Percentiles rank a stretch among this genome's conserved stretches.
phyloP scores from a whole-genome alignment of 2,888 invertebrate genomes.

The Orthosia gothica region DNA sequence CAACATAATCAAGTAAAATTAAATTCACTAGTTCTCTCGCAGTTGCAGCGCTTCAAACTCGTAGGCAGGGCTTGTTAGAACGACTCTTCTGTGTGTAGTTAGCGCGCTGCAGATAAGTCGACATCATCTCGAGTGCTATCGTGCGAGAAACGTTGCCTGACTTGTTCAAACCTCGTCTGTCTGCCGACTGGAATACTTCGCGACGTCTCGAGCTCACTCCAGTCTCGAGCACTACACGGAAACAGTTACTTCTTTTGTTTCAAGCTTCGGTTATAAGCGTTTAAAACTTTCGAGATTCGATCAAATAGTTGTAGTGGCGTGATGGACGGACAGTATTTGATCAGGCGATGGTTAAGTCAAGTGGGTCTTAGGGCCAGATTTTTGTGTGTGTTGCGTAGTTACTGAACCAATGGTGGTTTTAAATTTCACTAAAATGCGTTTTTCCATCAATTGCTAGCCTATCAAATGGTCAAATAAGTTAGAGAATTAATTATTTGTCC shows the following conservation, averaged over 20 bases:
- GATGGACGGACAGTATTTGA: neutral
- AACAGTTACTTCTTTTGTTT: conserved; percentile 68
- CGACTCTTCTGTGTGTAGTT: conserved; percentile 66
- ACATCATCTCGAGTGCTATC: conserved; percentile 72
- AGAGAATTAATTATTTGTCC: no score
- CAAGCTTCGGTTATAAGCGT: conserved; percentile 65
- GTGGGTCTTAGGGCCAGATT: neutral
- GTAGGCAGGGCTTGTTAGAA: conserved; percentile 55
- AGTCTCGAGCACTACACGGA: conserved; percentile 59
- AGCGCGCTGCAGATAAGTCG: conserved; percentile 72
- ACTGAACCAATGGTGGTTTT: no score
- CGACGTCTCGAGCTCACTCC: conserved; percentile 64
- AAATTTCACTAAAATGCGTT: no score
- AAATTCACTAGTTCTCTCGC: conserved; percentile 50
- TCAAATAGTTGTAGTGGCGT: conserved; percentile 46
- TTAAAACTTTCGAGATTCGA: conserved; percentile 58
- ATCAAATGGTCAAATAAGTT: no score
- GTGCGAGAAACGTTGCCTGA: conserved; percentile 68
- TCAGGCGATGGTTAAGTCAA: neutral
- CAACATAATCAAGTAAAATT: conserved; percentile 49
- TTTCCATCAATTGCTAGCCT: no score
- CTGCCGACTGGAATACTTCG: conserved; percentile 70
- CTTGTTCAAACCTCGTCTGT: conserved; percentile 70
- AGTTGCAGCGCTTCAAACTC: conserved; percentile 52
- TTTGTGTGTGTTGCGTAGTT: no score